Percentiles rank a stretch among this genome's conserved stretches.
Conservation (phyloP, 2,797 vertebrate species). For the Salmo trutta region DNA sequence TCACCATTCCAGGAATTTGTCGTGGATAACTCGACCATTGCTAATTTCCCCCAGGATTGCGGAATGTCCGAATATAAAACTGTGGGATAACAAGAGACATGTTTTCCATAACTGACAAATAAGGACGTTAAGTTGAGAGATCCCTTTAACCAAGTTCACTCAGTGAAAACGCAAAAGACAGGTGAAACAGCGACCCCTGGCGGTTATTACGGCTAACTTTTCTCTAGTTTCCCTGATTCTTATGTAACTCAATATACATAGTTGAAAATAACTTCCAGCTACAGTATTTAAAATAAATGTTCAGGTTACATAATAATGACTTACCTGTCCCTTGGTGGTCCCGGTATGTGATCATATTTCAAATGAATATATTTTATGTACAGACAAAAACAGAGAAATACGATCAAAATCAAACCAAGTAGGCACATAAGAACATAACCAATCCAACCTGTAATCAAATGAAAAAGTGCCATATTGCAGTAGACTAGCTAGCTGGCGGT, state of each 20-base stretch:
- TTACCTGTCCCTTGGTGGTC: constrained; percentile 69
- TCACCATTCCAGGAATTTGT: constrained; percentile 8
- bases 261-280: too few relatives aligned
- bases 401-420: constrained; percentile 37
- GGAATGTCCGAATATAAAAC: neutral
- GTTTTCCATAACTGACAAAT: neutral
- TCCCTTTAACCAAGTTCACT: too few relatives aligned
- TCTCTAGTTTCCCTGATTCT: too few relatives aligned
- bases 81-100: neutral
- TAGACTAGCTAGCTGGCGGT: too few relatives aligned
- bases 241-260: too few relatives aligned
- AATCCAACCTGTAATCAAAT: constrained; percentile 18
- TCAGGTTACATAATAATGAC: too few relatives aligned
- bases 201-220: too few relatives aligned
- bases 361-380: constrained; percentile 72
- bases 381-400: constrained; percentile 75
- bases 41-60: neutral
- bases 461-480: constrained; percentile 35
- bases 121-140: too few relatives aligned
- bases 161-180: too few relatives aligned
- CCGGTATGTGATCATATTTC: constrained; percentile 87
- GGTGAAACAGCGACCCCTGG: too few relatives aligned
- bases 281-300: too few relatives aligned
- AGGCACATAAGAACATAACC: constrained; percentile 13
- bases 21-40: neutral